Base-by-base conservation (phyloP, 2,888 invertebrate species). In the Caenorhabditis sulstoni region DNA sequence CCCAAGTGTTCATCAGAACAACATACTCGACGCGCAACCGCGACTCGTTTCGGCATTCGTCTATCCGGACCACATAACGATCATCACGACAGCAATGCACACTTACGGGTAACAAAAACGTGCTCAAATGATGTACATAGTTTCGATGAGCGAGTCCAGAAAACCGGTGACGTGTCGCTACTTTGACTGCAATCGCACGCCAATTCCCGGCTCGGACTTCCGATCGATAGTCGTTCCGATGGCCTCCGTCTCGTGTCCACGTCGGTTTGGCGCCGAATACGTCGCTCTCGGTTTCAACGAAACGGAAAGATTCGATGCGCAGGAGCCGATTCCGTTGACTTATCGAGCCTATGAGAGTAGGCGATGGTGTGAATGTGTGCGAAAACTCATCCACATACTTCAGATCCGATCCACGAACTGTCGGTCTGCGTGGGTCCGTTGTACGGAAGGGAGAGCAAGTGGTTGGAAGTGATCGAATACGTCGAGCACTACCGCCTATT, bases 401-500 rank as follows among this genome's bases (percentile, higher is more conserved):
- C 61, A 70, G 70, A 70, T 22, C 70, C 70, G 12, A 20, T 55
- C 5, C 71, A 71, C n/a, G 71, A 71, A 23, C 14, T 71, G 1
- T 52, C 29, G 7, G 29, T 29, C 29, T 75, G 75, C 22, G 67
- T 66, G 4, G 75, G 75, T 12, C 75, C 66, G 7, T 50, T 75
- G 20, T 75, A 75, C 47, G 75, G 75, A 0, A 22, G 44, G 14
- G 75, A 75, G 11, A 67, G 22, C 14, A 59, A 57, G 35, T 75
- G 75, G 75, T n/a, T 75, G 35, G 44, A 66, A 8, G 8, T 75
- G 3, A 29, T 29, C 29, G 75, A 75, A 20, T 66, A 59, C 44
- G 65, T 66, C 18, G 75, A 75, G 22, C 75, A 75, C 39, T 61
- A 67, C 45, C 12, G 16, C 20, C 58, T 68, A n/a, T 59, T 59